Percentiles rank a stretch among this genome's conserved stretches.
phyloP scores from a whole-genome alignment of 2,113 vertebrate genomes.

The Diglossa brunneiventris region DNA sequence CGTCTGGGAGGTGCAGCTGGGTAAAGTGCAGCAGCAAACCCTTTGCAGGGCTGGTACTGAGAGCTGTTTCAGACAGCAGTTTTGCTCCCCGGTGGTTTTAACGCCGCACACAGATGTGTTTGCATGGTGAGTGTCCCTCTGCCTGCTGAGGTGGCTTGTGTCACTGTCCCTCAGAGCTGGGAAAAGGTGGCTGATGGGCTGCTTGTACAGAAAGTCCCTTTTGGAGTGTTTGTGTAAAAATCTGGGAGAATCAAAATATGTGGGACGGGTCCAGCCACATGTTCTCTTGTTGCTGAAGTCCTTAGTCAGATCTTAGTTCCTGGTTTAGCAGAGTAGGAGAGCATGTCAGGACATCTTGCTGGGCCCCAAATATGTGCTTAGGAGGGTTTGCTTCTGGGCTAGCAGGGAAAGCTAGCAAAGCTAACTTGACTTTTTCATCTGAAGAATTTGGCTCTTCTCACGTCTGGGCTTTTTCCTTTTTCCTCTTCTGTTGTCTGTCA shows the following conservation, averaged over 20 bases:
- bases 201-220: not conserved
- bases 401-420: not conserved
- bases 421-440: not conserved
- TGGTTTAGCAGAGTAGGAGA: not conserved
- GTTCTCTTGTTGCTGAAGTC: not conserved
- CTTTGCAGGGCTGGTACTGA: not conserved
- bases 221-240: not conserved
- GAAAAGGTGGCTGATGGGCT: not conserved
- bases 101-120: rapidly evolving
- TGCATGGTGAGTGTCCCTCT: not conserved
- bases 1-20: not conserved
- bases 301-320: not conserved
- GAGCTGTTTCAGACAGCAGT: not conserved
- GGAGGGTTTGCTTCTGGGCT: not conserved
- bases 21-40: not conserved
- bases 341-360: not conserved
- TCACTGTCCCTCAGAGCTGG: not conserved
- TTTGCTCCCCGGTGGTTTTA: not conserved
- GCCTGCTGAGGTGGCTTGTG: not conserved
- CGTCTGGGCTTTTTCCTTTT: not conserved
- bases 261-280: not conserved
- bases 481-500: not conserved
- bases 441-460: not conserved
- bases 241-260: not conserved
- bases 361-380: not conserved